A percentile compares a stretch with the other conserved stretches of the same genome.
phyloP scores from a whole-genome alignment of 2,113 vertebrate species.

The Cnemophilus loriae region DNA sequence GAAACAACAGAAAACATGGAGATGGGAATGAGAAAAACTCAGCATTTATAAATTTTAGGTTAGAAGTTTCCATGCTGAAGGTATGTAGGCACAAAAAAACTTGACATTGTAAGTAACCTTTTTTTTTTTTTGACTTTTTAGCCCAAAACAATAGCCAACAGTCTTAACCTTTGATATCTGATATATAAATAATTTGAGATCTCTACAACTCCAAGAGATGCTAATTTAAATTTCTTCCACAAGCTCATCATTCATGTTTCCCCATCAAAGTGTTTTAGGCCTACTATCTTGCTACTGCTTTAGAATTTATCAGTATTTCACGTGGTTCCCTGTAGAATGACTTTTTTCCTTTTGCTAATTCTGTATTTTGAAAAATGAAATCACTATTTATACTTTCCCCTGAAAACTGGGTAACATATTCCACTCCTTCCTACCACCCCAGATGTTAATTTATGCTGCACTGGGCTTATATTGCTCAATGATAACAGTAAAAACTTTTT shows the following conservation, averaged over 20 bases:
- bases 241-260: not conserved
- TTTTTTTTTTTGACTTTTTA: not conserved
- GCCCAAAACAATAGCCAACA: not conserved
- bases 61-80: not conserved
- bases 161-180: not conserved
- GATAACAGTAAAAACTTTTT: not conserved
- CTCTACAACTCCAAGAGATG: not conserved
- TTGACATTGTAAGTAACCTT: not conserved
- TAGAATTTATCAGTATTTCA: not conserved
- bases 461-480: not conserved
- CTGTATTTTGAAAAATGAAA: not conserved
- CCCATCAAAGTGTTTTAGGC: not conserved
- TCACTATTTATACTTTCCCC: not conserved
- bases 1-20: not conserved
- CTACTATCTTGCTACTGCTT: not conserved
- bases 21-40: not conserved
- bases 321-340: not conserved
- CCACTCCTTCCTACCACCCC: not conserved
- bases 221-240: not conserved
- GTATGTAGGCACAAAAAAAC: not conserved
- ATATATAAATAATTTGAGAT: not conserved
- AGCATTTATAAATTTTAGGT: rapidly evolving
- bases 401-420: not conserved
- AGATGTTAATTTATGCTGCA: not conserved
- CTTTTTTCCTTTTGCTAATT: not conserved